A percentile compares a stretch with the other conserved stretches of the same genome.
Conservation (phyloP, 2,888 invertebrate genomes). For the Mechanitis messenoides region DNA sequence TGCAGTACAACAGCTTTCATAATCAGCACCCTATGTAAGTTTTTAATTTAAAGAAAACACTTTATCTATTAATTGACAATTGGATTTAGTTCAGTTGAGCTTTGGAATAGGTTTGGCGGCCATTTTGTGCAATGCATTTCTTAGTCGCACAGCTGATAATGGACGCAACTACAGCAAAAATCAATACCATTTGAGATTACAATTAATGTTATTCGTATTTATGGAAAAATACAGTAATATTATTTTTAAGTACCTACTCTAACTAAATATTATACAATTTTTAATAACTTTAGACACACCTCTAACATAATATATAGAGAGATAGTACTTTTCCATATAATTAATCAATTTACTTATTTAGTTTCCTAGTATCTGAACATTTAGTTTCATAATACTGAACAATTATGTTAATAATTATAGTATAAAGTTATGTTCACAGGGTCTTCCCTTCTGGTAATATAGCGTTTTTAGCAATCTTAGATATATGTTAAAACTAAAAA, state of each 20-base stretch:
- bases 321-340: no score
- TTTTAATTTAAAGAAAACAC: slow-evolving; percentile 8
- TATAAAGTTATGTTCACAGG: no score
- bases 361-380: no score
- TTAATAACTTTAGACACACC: no score
- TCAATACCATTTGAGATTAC: slow-evolving; percentile 11
- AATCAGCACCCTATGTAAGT: slow-evolving; percentile 74
- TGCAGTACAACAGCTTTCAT: slow-evolving; percentile 75
- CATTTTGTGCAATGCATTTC: slow-evolving; percentile 71
- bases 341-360: no score
- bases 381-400: no score
- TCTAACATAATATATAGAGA: no score
- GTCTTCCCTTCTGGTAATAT: no score
- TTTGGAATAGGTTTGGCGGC: slow-evolving; percentile 44
- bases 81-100: background rate
- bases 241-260: background rate
- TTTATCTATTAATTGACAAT: slow-evolving; percentile 3
- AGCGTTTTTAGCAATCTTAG: no score
- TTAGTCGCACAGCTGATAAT: slow-evolving; percentile 52
- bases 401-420: no score
- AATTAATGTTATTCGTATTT: background rate
- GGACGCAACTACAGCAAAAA: slow-evolving; percentile 30
- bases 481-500: no score
- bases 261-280: no score
- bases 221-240: background rate